Base-by-base conservation (phyloP, 2,888 invertebrate species). In the Lissocephala sabroskyi region DNA sequence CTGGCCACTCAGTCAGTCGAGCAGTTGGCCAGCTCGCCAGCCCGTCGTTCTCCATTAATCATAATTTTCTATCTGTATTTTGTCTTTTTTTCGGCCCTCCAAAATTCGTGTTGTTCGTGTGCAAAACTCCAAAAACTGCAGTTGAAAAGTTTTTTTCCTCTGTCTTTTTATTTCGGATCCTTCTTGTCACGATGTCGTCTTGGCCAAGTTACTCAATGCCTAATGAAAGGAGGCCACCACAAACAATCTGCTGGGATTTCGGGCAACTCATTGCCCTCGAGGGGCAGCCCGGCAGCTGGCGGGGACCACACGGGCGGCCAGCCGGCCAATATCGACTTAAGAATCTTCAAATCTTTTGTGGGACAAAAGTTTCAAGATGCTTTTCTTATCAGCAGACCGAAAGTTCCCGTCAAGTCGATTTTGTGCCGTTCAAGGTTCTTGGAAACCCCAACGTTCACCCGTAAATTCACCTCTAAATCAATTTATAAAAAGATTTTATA, bases 21-120 rank as follows among this genome's bases (percentile, higher is more conserved):
- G 19, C 59, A 57, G 62, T 64, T 64, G 55, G 60, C 55, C 58
- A 60, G 59, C 62, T 66, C 40, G 11, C 10, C 16, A 28, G 3
- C 41, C 43, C 37, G 52, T n/a, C 42, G 43, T 68, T 62, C n/a
- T n/a, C n/a, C 76, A 73, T 73, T 73, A 73, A 73, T 73, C 71
- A 73, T 76, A 73, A 68, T 68, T 64, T 52, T 41, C n/a, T n/a
- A n/a, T n/a, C n/a, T n/a, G n/a, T n/a, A 39, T 41, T 29, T 37
- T 51, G 51, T 33, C 11, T 16, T 10, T 10, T 16, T 16, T 9
- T 35, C 16, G 35, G 32, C 19, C 49, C 23, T 17, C n/a, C 28
- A 14, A 39, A 28, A 35, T 6, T 14, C 35, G 13, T 57, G 47
- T 54, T 58, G 47, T 68, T 62, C 49, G 52, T 58, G 56, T 52